phyloP scores from a whole-genome alignment of 2,113 vertebrate species.

The Piprites chloris region DNA sequence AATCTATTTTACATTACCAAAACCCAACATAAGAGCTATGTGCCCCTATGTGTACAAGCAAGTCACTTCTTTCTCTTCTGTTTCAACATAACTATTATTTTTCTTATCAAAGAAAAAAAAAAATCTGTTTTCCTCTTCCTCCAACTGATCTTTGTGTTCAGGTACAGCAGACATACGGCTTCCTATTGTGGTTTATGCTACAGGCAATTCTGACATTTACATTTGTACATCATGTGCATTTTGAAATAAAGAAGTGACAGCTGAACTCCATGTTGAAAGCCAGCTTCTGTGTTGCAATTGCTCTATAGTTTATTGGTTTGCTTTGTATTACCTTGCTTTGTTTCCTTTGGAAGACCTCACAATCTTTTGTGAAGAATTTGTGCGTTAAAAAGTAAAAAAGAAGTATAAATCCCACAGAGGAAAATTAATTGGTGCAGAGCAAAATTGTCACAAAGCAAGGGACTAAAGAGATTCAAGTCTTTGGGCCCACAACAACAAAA shows the following conservation, averaged over 20 bases:
- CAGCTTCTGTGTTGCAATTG: neutral
- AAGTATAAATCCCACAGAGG: neutral
- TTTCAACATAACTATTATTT: neutral
- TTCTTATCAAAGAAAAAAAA: neutral
- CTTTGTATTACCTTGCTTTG: neutral
- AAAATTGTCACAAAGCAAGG: neutral
- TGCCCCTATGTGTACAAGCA: neutral
- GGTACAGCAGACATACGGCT: neutral
- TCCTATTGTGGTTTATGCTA: neutral
- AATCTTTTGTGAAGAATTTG: neutral
- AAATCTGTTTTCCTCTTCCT: neutral
- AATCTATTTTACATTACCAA: conserved; percentile 32
- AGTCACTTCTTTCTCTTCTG: neutral
- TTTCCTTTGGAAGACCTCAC: neutral
- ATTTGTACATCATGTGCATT: neutral
- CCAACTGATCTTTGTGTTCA: neutral
- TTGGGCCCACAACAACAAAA: neutral
- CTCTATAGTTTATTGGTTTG: neutral
- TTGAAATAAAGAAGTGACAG: neutral
- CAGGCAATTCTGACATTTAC: neutral
- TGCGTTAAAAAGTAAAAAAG: neutral
- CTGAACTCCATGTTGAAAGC: neutral
- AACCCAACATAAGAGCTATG: neutral
- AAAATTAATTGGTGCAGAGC: neutral
- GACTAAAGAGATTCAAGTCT: neutral